A percentile compares a stretch with the other conserved stretches of the same genome.
These are phyloP conservation scores for Mamestra brassicae DNA, from an alignment of 2,888 invertebrate species.

Conservation along the genomic window DNA sequence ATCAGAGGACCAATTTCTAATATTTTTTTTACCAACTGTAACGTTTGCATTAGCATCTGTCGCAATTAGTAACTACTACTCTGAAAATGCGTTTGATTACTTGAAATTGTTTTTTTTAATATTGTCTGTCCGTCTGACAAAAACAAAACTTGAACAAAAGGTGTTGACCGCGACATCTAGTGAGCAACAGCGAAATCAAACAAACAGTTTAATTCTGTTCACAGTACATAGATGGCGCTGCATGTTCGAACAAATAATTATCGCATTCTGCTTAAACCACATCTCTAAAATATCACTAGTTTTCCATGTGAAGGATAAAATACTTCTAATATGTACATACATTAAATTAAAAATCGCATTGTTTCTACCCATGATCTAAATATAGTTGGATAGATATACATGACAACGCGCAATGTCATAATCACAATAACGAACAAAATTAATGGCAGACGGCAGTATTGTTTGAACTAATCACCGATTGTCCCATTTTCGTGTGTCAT, in stretches of 20 bases:
- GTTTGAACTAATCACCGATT: slow-evolving; percentile 48
- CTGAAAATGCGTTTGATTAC: too few relatives aligned
- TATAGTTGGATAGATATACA: too few relatives aligned
- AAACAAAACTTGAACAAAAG: too few relatives aligned
- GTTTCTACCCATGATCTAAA: neutral
- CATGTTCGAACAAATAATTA: neutral
- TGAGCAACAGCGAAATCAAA: neutral
- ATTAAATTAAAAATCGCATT: neutral
- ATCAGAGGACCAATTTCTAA: too few relatives aligned
- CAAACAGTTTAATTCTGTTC: neutral
- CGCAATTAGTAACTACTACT: too few relatives aligned
- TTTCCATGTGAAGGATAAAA: too few relatives aligned
- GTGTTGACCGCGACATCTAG: slow-evolving; percentile 21
- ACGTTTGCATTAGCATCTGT: too few relatives aligned
- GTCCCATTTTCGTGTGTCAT: slow-evolving; percentile 32
- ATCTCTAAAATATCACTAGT: too few relatives aligned
- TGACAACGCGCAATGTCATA: neutral
- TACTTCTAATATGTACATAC: neutral
- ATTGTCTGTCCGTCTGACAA: too few relatives aligned
- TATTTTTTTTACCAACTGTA: too few relatives aligned
- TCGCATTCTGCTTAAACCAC: too few relatives aligned
- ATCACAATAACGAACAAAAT: neutral
- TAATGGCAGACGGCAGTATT: slow-evolving; percentile 18
- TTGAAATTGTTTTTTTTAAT: too few relatives aligned
- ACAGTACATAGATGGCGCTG: slow-evolving; percentile 38